A percentile compares a stretch with the other conserved stretches of the same genome.
Evolutionary conservation across 2,888 invertebrate species (phyloP).

Genomic region (Melitaea athalia): DNA sequence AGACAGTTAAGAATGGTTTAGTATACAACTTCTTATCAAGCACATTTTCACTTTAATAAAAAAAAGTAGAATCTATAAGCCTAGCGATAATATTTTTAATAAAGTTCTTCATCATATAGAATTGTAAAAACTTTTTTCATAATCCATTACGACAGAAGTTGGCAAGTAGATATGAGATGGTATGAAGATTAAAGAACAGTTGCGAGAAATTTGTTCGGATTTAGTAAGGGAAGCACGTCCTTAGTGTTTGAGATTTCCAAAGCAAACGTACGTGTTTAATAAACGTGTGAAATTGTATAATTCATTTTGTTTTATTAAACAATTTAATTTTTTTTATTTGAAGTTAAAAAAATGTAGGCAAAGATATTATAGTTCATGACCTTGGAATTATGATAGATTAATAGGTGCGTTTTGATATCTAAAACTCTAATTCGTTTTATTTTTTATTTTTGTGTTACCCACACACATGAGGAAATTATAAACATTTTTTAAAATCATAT

Average conservation of each 20-base stretch:
- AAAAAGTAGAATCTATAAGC: background rate
- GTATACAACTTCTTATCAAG: too few species aligned
- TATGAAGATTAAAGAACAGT: conserved; percentile 2
- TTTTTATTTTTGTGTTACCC: too few species aligned
- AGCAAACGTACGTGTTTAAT: background rate
- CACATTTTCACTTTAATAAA: background rate
- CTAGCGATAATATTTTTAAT: background rate
- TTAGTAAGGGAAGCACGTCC: background rate
- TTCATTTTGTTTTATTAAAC: background rate
- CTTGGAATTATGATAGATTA: too few species aligned
- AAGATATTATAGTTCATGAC: too few species aligned
- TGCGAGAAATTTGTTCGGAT: background rate
- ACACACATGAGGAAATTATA: too few species aligned
- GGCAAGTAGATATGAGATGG: conserved; percentile 1
- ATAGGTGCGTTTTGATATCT: too few species aligned
- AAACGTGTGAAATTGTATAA: background rate
- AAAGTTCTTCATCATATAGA: background rate
- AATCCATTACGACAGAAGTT: conserved; percentile 14
- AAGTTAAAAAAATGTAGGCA: too few species aligned
- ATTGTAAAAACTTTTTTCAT: conserved; percentile 16
- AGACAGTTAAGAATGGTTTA: too few species aligned
- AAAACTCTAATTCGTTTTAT: too few species aligned
- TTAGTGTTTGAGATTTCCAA: background rate
- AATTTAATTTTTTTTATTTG: too few species aligned
- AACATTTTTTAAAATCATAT: too few species aligned